Base-by-base conservation (phyloP, 2,113 vertebrate genomes). In the Macquaria ambigua region DNA sequence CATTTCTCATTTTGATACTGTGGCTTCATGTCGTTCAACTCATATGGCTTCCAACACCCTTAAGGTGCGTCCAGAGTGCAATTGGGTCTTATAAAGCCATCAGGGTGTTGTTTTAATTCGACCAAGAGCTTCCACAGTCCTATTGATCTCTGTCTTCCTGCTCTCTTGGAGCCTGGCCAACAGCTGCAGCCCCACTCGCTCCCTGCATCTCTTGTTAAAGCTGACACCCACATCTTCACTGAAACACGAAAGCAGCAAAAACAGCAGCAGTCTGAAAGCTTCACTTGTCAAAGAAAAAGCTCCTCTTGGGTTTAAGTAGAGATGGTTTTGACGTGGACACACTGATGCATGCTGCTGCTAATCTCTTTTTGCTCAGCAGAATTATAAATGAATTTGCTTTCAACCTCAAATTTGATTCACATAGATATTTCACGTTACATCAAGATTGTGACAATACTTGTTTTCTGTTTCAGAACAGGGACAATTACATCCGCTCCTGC, bases 401-500 rank as follows among this genome's bases (percentile, higher is more conserved):
- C 16, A 53, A n/a, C 15, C 21, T 83, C 41, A 37, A n/a, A 50
- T 76, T 15, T 0, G 14, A 5, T 61, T 77, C 18, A 37, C 23
- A 5, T 4, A 37, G 56, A 39, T 43, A 50, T 48, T 48, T 48
- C 46, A 48, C 20, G 43, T 68, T 3, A 18, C 18, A 39, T 73
- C 62, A 56, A 67, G 41, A 72, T 68, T 2, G 3, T 73, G 77
- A 70, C 39, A 0, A 21, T 28, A 21, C 14, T 71, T 25, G 74
- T 52, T 85, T 79, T 84, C 46, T 64, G 9, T 87, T 94, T 68
- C 95, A 99, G 98, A 99, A 99, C 95, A 93, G 98, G 74, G 98
- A 99, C 94, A 99, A 99, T 95, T 99, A 99, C 93, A 99, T 99
- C 95, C 98, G 98, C 76, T 99, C 98, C 23, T 99, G 98, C 95